A percentile compares a stretch with the other conserved stretches of the same genome.
Conservation (phyloP, 2,888 invertebrate genomes). For the Euspilapteryx auroguttella region DNA sequence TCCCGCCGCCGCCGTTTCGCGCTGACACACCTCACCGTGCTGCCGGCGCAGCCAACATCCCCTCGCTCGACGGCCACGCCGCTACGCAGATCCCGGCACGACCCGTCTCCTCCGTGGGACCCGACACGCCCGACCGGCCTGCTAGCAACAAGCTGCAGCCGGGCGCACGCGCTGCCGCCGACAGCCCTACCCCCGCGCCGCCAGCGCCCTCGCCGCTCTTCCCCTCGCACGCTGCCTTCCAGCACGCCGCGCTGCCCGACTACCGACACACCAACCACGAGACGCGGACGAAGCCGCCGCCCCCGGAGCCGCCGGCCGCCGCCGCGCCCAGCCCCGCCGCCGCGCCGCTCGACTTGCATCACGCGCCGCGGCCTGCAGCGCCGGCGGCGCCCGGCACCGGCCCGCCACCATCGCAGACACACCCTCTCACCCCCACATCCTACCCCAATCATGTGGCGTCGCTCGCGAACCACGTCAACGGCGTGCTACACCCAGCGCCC, state of each 20-base stretch:
- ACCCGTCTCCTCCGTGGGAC: conserved; percentile 45
- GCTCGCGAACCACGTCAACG: too few relatives aligned
- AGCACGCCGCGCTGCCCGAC: conserved; percentile 49
- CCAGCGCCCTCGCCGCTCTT: conserved; percentile 43
- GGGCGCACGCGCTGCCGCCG: conserved; percentile 46
- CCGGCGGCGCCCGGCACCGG: conserved; percentile 17
- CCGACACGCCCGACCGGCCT: conserved; percentile 44
- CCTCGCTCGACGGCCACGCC: conserved; percentile 39
- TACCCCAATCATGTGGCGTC: too few relatives aligned
- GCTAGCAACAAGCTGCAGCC: conserved; percentile 46
- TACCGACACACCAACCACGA: conserved; percentile 58
- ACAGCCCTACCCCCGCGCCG: conserved; percentile 47
- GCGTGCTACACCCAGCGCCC: too few relatives aligned
- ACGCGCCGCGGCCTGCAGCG: conserved; percentile 21
- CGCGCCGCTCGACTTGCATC: conserved; percentile 13
- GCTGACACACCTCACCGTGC: conserved; percentile 40
- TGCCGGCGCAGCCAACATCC: conserved; percentile 41
- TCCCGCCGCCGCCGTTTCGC: conserved; percentile 66
- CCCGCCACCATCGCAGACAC: too few relatives aligned
- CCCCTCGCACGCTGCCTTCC: conserved; percentile 48
- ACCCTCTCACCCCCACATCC: conserved; percentile 41
- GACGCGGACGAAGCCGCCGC: conserved; percentile 28
- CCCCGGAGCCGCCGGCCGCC: conserved; percentile 36
- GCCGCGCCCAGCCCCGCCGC: conserved; percentile 24
- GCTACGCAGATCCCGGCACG: conserved; percentile 45